These are phyloP conservation scores for Tethea ocularis DNA, from an alignment of 2,888 invertebrate species.

Conservation along the genomic window DNA sequence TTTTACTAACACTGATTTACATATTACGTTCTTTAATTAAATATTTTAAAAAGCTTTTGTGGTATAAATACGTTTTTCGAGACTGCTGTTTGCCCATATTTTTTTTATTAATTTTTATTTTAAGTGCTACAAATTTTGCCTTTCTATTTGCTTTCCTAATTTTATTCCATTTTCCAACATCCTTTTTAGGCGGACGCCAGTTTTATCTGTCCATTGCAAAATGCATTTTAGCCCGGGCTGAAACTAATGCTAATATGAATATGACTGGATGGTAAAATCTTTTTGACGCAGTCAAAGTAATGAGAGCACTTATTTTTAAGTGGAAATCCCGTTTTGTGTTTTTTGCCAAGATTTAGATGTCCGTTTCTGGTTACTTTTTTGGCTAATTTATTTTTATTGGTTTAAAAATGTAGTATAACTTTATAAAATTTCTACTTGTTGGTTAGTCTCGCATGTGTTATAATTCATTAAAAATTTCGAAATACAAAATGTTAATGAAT, in stretches of 20 bases:
- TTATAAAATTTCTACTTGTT: no score
- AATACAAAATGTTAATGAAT: no score
- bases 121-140: not conserved
- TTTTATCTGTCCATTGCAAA: conserved; percentile 7
- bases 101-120: no score
- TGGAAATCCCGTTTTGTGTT: conserved; percentile 12
- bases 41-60: no score
- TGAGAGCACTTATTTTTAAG: conserved; percentile 14
- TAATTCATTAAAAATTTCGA: no score
- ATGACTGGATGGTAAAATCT: conserved; percentile 21
- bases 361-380: not conserved
- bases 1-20: no score
- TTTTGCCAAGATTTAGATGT: conserved; percentile 1
- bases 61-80: no score
- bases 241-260: conserved; percentile 28
- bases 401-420: no score
- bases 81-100: no score
- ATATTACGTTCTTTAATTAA: no score
- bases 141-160: not conserved
- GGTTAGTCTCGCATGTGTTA: no score
- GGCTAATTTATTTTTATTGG: not conserved
- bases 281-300: conserved; percentile 15
- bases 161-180: not conserved
- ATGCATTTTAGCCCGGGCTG: conserved; percentile 15
- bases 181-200: not conserved